Evolutionary conservation across 2,113 vertebrate genomes (phyloP).

Genomic region (Galeopterus variegatus): DNA sequence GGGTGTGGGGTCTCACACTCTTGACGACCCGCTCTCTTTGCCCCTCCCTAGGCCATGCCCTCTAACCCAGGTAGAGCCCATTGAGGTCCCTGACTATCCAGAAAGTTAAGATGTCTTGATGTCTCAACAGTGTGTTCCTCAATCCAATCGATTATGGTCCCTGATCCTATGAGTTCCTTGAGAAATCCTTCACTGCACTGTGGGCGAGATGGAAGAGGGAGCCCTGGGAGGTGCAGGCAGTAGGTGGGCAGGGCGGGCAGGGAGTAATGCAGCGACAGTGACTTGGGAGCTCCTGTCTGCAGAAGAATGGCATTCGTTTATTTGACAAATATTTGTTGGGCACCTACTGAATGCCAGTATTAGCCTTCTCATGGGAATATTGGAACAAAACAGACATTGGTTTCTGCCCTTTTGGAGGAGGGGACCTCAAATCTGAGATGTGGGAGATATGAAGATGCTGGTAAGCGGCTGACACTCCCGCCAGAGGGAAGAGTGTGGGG

Average conservation of each 20-base stretch:
- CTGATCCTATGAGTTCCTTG: background rate
- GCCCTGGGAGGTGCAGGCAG: background rate
- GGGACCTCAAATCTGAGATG: background rate
- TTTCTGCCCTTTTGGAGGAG: background rate
- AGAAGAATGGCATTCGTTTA: background rate
- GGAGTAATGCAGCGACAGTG: background rate
- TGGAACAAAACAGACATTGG: rapidly evolving
- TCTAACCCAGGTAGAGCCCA: background rate
- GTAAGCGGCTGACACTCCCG: rapidly evolving
- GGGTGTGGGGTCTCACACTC: background rate
- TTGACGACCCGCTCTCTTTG: background rate
- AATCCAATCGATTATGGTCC: background rate
- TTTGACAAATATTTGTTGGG: background rate
- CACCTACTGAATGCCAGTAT: rapidly evolving
- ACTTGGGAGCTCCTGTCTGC: background rate
- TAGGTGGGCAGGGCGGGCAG: background rate
- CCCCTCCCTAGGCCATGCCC: background rate
- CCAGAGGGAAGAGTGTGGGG: rapidly evolving
- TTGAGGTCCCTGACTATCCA: background rate
- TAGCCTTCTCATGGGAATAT: rapidly evolving
- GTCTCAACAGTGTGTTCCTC: no score
- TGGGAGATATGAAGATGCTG: background rate
- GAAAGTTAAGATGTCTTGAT: background rate
- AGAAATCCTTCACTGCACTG: background rate
- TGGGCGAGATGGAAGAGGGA: background rate